Evolutionary conservation across 2,888 invertebrate species (phyloP).

Genomic region (Drymonia ruficornis): DNA sequence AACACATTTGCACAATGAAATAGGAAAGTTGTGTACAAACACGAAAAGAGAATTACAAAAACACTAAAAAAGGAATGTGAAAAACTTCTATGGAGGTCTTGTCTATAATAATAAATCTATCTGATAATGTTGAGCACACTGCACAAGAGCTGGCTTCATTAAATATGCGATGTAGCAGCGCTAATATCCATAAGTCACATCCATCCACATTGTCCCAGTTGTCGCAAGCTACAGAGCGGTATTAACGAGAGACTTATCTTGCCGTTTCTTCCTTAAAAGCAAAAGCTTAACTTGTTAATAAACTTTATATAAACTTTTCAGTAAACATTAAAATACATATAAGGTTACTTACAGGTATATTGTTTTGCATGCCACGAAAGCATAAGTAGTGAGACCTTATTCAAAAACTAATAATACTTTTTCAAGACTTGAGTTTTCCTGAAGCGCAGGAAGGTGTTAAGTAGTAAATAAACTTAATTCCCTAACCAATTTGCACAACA

Average conservation of each 20-base stretch:
- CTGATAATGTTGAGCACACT: background rate
- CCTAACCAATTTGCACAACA: conserved; percentile 15
- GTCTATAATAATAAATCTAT: background rate
- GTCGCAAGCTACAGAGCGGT: background rate
- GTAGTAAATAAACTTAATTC: conserved; percentile 7
- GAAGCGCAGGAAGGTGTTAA: background rate
- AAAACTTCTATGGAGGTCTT: background rate
- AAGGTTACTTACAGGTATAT: no score
- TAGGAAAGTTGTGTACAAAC: no score
- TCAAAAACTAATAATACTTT: background rate
- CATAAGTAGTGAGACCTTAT: background rate
- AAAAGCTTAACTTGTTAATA: background rate
- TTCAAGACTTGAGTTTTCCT: background rate
- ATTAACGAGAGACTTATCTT: background rate
- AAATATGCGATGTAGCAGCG: background rate
- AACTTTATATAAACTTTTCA: background rate
- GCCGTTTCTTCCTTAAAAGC: background rate
- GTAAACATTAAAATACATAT: no score
- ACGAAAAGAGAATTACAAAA: no score
- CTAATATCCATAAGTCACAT: conserved; percentile 3
- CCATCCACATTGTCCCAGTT: background rate
- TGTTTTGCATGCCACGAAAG: no score
- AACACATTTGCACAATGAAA: no score
- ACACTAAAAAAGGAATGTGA: background rate
- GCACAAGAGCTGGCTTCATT: background rate